phyloP scores from a whole-genome alignment of 2,113 vertebrate species.

The Alligator mississippiensis region DNA sequence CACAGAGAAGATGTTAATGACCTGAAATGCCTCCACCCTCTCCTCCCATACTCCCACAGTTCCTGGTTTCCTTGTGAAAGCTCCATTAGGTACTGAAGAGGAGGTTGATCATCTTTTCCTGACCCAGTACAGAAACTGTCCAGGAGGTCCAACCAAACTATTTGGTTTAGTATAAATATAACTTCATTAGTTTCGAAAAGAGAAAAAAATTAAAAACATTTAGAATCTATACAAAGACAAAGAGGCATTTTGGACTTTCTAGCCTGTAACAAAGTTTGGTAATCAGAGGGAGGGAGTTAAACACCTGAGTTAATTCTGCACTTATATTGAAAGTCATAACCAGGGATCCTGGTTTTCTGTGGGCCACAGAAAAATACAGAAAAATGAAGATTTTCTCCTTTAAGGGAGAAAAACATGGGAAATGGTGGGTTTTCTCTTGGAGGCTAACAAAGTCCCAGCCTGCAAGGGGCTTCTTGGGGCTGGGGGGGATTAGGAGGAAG shows the following conservation, averaged over 20 bases:
- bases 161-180: not conserved
- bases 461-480: no score
- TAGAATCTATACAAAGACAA: not conserved
- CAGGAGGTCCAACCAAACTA: not conserved
- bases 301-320: not conserved
- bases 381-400: no score
- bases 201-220: not conserved
- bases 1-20: not conserved
- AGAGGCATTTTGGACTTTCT: not conserved
- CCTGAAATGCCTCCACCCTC: not conserved
- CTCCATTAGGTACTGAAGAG: not conserved
- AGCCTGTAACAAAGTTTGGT: not conserved
- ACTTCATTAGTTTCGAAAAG: not conserved
- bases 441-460: no score
- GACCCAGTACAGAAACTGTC: not conserved
- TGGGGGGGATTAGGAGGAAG: no score
- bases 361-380: no score
- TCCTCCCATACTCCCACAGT: not conserved
- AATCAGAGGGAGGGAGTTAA: not conserved
- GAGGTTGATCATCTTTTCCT: not conserved
- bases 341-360: no score
- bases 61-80: not conserved
- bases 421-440: no score
- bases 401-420: no score
- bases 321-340: not conserved